Percentiles rank a stretch among this genome's conserved stretches.
Evolutionary conservation across 2,888 invertebrate species (phyloP).

Genomic region (Psococerastis gibbosa): DNA sequence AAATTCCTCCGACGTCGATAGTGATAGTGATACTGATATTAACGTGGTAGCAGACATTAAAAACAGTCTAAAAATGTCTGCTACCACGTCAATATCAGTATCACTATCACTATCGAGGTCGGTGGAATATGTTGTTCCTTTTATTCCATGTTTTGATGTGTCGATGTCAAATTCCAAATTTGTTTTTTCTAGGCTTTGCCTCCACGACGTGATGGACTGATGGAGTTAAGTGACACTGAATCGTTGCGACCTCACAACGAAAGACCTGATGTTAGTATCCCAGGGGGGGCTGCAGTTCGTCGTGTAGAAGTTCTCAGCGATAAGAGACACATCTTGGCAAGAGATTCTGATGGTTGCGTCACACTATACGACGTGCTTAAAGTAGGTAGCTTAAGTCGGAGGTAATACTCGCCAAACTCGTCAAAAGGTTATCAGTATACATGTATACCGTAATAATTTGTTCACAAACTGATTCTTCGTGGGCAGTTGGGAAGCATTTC

Average conservation of each 20-base stretch:
- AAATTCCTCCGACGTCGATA: too few relatives aligned
- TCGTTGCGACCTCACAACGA: conserved; percentile 23
- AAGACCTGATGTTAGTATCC: conserved; percentile 33
- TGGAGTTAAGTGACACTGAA: conserved; percentile 17
- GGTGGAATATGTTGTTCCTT: neutral
- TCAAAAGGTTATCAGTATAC: conserved; percentile 4
- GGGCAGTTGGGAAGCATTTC: too few relatives aligned
- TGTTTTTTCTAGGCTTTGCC: too few relatives aligned
- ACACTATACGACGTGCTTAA: conserved; percentile 87
- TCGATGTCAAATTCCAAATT: conserved; percentile 28
- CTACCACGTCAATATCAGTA: too few relatives aligned
- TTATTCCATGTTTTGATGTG: neutral
- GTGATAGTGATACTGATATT: conserved; percentile 7
- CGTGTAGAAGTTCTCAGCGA: conserved; percentile 88
- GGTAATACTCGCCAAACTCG: neutral
- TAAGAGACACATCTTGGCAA: conserved; percentile 86
- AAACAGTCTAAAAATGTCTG: too few relatives aligned
- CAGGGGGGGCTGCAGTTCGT: conserved; percentile 85
- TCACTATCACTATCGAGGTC: neutral
- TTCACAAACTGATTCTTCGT: too few relatives aligned
- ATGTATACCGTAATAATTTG: too few relatives aligned
- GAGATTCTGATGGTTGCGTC: conserved; percentile 81
- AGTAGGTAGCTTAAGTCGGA: too few relatives aligned
- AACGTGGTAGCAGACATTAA: too few relatives aligned
- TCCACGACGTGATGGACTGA: conserved; percentile 22